Evolutionary conservation across 2,113 vertebrate species (phyloP).

Genomic region (Carlito syrichta): DNA sequence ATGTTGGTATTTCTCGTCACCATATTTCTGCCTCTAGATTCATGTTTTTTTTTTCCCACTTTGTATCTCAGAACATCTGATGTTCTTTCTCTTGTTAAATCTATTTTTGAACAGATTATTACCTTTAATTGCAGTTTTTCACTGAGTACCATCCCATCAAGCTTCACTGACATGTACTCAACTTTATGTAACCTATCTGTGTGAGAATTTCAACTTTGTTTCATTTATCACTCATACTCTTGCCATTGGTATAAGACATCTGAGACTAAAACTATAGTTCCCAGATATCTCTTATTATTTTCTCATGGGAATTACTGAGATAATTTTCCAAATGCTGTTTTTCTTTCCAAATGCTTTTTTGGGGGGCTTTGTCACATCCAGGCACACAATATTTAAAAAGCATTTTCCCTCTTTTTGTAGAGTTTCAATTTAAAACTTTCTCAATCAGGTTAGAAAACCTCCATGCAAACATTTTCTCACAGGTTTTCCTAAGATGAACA

Average conservation of each 20-base stretch:
- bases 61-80: background rate
- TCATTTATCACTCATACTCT: background rate
- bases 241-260: background rate
- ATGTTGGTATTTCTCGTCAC: background rate
- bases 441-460: background rate
- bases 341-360: background rate
- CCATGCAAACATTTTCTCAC: no score
- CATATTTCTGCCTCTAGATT: background rate
- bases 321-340: background rate
- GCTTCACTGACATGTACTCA: background rate
- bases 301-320: background rate
- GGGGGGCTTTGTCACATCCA: background rate
- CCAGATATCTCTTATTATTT: conserved; percentile 10
- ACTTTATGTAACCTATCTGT: background rate
- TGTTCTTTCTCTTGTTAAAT: background rate
- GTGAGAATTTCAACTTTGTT: conserved; percentile 4
- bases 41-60: background rate
- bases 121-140: background rate
- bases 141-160: background rate
- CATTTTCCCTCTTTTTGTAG: background rate
- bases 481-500: no score
- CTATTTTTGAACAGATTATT: background rate
- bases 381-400: background rate
- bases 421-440: conserved; percentile 14
- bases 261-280: background rate